A percentile compares a stretch with the other conserved stretches of the same genome.
Evolutionary conservation across 2,888 invertebrate genomes (phyloP).

Genomic region (Andrena hattorfiana): DNA sequence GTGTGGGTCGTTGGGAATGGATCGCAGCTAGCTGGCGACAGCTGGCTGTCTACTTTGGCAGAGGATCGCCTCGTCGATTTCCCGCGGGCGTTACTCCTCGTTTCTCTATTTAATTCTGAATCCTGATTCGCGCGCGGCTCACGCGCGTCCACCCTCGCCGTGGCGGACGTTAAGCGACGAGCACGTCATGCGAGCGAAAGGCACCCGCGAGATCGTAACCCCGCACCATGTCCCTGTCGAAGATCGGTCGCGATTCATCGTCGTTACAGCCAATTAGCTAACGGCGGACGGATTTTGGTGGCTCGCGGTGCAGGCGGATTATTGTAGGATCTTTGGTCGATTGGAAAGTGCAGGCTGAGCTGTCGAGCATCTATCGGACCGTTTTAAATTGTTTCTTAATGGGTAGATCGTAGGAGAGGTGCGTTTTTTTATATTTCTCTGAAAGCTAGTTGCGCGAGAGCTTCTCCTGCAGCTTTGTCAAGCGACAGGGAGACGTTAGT

Average conservation of each 20-base stretch:
- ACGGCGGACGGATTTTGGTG: slow-evolving; percentile 24
- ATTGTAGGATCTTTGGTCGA: background rate
- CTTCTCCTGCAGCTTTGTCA: background rate
- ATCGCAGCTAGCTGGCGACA: too few relatives aligned
- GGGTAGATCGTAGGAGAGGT: background rate
- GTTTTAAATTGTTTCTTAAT: background rate
- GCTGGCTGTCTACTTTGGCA: too few relatives aligned
- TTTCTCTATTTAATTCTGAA: slow-evolving; percentile 13
- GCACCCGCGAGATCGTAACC: slow-evolving; percentile 26
- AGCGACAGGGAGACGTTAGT: slow-evolving; percentile 23
- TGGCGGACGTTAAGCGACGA: slow-evolving; percentile 2
- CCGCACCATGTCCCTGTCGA: slow-evolving; percentile 14
- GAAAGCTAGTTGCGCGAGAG: background rate
- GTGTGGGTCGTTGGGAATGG: too few relatives aligned
- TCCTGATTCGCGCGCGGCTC: slow-evolving; percentile 33
- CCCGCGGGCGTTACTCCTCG: too few relatives aligned
- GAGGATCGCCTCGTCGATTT: background rate
- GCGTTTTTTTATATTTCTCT: background rate
- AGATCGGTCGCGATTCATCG: slow-evolving; percentile 50
- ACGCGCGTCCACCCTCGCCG: slow-evolving; percentile 18
- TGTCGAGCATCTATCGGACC: slow-evolving; percentile 11
- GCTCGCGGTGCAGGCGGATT: slow-evolving; percentile 7
- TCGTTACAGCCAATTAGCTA: slow-evolving; percentile 51
- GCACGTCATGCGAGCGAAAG: slow-evolving; percentile 22
- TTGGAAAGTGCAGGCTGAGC: background rate